These are phyloP conservation scores for Gephyroberyx darwinii DNA, from an alignment of 2,797 vertebrate species.

Conservation along the genomic window DNA sequence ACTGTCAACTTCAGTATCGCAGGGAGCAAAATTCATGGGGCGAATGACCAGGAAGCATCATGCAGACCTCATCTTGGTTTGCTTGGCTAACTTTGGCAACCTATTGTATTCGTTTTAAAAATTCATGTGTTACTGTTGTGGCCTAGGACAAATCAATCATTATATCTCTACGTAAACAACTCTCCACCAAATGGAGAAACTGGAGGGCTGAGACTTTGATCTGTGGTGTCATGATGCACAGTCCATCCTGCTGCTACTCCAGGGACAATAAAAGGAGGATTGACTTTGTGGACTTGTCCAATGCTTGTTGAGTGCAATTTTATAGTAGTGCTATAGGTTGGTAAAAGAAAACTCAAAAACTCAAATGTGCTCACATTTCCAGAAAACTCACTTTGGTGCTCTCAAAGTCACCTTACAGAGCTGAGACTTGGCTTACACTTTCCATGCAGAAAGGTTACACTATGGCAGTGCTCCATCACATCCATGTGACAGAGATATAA, in stretches of 20 bases:
- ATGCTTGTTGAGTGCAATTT: too few species aligned
- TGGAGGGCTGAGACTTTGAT: not conserved
- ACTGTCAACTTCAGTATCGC: slow-evolving; percentile 10
- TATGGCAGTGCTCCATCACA: too few species aligned
- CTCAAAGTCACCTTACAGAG: too few species aligned
- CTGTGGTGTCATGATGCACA: not conserved
- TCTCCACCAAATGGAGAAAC: not conserved
- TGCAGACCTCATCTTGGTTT: not conserved
- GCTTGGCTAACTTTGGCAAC: not conserved
- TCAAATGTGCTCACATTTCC: too few species aligned
- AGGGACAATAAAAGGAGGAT: too few species aligned
- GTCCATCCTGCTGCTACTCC: not conserved
- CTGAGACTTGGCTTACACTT: too few species aligned
- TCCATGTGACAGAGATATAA: too few species aligned
- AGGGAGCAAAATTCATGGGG: not conserved
- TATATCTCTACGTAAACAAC: not conserved
- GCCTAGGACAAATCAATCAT: not conserved
- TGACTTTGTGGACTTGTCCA: too few species aligned
- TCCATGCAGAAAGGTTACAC: too few species aligned
- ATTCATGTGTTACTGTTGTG: not conserved
- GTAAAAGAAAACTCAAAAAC: too few species aligned
- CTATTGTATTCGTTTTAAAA: not conserved
- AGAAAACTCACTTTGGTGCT: too few species aligned
- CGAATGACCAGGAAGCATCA: not conserved
- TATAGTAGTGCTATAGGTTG: too few species aligned